Base-by-base conservation (phyloP, 2,888 invertebrate species). In the Drosophila seclusa region DNA sequence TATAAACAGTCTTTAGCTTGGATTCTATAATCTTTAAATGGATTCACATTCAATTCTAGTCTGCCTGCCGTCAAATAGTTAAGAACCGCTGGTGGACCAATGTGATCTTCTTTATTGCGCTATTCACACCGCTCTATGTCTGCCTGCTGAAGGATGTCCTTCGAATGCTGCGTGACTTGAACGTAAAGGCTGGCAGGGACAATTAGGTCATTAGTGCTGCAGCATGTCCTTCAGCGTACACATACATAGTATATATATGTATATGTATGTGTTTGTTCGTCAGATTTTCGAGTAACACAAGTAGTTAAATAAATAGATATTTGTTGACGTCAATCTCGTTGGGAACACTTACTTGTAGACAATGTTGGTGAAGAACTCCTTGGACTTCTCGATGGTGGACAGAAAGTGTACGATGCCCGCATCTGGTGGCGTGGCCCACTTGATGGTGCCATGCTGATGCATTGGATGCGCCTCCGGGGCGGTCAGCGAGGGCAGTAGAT, bases 301-400 rank as follows among this genome's bases (percentile, higher is more conserved):
- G 21, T 42, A 42, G 11, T 24, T 32, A 36, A 42, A 49, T 21
- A 61, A 32, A 58, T 55, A 50, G 21, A 53, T 59, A 45, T 32
- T 29, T 61, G 38, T 38, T 57, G 57, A 36, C 62, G 55, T 40
- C 45, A 42, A 58, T n/a, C 21, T 16, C 38, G 18, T 11, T 49
- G n/a, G 11, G 0, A 52, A 38, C 1, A 92, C 92, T 92, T 82
- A 93, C 86, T 95, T 95, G 92, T 97, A 96, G 5, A 98, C 96
- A 48, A 98, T 94, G 83, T 95, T 95, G 38, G 96, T 95, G 93
- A 97, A 98, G 92, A 98, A 97, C 86, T 96, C 96, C 92, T 96
- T 96, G 69, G 96, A 97, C 89, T 95, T 94, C 29, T 95, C 95
- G 60, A 96, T 94, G 18, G 95, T 95, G 10, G 95, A 95, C 13